phyloP scores from a whole-genome alignment of 1,140 invertebrate genomes.

The Drosophila simulans region DNA sequence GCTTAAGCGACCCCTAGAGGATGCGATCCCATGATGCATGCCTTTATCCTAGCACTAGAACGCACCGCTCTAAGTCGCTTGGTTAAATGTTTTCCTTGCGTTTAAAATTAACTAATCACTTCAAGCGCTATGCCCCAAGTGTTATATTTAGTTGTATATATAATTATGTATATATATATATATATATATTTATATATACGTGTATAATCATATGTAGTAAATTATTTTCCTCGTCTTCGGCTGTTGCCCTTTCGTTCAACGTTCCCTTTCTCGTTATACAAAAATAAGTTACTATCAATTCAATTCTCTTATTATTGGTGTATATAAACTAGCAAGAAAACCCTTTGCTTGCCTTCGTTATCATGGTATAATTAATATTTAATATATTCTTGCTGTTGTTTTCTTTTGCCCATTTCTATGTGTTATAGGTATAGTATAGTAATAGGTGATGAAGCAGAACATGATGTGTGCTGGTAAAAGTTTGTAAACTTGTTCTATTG shows the following conservation, averaged over 20 bases:
- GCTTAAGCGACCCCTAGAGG: conserved; percentile 24
- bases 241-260: conserved; percentile 22
- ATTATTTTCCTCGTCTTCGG: conserved; percentile 51
- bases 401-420: conserved; percentile 68
- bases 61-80: conserved; percentile 8
- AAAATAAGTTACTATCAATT: conserved; percentile 78
- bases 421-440: conserved; percentile 72
- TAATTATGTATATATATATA: conserved; percentile 47
- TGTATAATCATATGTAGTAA: conserved; percentile 72
- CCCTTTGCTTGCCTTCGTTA: conserved; percentile 41
- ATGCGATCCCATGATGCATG: conserved; percentile 5
- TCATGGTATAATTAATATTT: conserved; percentile 59
- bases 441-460: conserved; percentile 68
- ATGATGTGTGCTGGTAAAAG: conserved; percentile 61
- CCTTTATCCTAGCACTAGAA: conserved; percentile 1
- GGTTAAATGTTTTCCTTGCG: conserved; percentile 58
- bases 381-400: conserved; percentile 52
- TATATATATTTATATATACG: conserved; percentile 65
- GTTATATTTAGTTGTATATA: conserved; percentile 70
- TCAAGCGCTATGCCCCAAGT: conserved; percentile 61
- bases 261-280: conserved; percentile 50
- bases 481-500: conserved; percentile 79
- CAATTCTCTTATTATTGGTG: conserved; percentile 61
- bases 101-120: conserved; percentile 80
- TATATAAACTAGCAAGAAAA: conserved; percentile 58